Evolutionary conservation across 2,888 invertebrate species (phyloP), one percentile per base, ranked within the genome.

Genomic region (Athalia cordata): DNA sequence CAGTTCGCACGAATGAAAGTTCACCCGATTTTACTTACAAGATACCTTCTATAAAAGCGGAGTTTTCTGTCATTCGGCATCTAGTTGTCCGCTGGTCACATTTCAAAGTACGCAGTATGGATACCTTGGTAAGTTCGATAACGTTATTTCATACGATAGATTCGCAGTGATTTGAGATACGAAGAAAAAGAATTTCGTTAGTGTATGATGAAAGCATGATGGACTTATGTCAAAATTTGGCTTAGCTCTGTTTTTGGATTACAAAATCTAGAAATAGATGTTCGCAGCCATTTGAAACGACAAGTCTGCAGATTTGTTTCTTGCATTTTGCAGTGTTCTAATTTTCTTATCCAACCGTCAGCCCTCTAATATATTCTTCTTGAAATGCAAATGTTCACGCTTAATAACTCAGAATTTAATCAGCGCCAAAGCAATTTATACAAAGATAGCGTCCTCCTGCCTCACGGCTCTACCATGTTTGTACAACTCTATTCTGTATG

Each of bases 1-100:
- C 86, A 84, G 87, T 87, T 84, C 86, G 86, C 79, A 85, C 88
- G 83, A 81, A 85, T 83, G 84, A 86, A 85, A 86, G 85, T 84
- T 78, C 15, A 78, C 80, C 55, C 61, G 11, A 13, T 64, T 62
- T 52, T 49, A 62, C 50, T n/a, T 8, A 8, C 62, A 77, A 80
- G 81, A 77, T 80, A 29, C 2, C 2, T 83, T 85, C 81, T 89
- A 89, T 89, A 89, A 89, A 88, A 88, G 75, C 75, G 85, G 82
- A 82, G 78, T 81, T 78, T 81, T 78, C 75, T 61, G 45, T 62
- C 70, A 82, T 82, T 84, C 75, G 80, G 72, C 77, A 87, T 86
- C 82, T 86, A 89, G 86, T 89, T 85, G 83, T 84, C 80, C 9
- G 79, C 80, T 82, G 83, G 81, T 82, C 81, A 82, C 81, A 82